Conservation (phyloP, 2,797 vertebrate genomes). For the Xenopus petersii region DNA sequence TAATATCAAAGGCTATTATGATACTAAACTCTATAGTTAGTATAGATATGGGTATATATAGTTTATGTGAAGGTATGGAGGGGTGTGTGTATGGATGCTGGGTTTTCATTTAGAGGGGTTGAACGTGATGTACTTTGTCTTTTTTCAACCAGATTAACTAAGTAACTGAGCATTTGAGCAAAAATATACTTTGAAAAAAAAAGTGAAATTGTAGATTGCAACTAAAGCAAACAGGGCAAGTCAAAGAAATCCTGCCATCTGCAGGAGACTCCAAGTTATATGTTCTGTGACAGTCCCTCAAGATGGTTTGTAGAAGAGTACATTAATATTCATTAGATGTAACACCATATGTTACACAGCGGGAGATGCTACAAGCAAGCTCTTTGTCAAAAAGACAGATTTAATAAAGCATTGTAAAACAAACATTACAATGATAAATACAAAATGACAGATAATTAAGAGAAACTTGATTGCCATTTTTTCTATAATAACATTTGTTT, state of each 20-base stretch:
- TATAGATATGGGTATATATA: too few species aligned
- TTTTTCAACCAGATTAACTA: too few species aligned
- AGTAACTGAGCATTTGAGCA: too few species aligned
- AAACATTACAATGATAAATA: constrained; percentile 88
- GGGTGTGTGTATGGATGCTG: too few species aligned
- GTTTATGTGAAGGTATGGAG: too few species aligned
- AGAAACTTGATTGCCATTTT: constrained; percentile 70
- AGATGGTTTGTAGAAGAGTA: constrained; percentile 64
- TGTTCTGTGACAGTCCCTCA: constrained; percentile 56
- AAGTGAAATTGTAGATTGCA: background rate
- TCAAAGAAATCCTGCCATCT: constrained; percentile 60
- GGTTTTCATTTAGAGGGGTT: too few species aligned
- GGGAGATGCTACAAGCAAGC: constrained; percentile 72
- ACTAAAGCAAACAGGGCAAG: constrained; percentile 20
- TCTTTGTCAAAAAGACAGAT: constrained; percentile 78
- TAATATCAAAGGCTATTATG: too few species aligned
- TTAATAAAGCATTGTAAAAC: constrained; percentile 89
- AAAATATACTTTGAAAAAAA: too few species aligned
- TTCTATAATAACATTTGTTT: constrained; percentile 65
- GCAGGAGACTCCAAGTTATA: constrained; percentile 65
- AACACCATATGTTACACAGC: constrained; percentile 77
- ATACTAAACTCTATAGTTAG: too few species aligned
- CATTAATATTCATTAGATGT: constrained; percentile 81
- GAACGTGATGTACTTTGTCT: too few species aligned
- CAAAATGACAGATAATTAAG: constrained; percentile 76